phyloP scores from a whole-genome alignment of 2,888 invertebrate genomes.

The Drosophila seclusa region DNA sequence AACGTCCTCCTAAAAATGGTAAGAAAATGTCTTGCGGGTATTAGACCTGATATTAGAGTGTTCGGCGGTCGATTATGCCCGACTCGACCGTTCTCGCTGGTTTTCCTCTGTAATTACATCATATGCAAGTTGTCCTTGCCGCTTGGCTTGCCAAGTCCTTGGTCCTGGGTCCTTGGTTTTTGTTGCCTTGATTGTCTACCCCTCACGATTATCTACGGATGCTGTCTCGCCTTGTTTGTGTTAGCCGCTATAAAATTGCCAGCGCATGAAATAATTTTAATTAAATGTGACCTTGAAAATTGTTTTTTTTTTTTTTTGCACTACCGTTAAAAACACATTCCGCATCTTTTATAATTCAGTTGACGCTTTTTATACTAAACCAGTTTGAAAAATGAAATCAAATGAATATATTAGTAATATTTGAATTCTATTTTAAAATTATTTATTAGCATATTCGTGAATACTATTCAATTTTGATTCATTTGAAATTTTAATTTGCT shows the following conservation, averaged over 20 bases:
- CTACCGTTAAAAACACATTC: slow-evolving; percentile 13
- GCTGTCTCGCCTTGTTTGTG: slow-evolving; percentile 22
- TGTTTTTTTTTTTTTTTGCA: not conserved
- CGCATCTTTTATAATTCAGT: not conserved
- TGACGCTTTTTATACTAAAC: slow-evolving; percentile 1
- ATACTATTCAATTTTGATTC: slow-evolving; percentile 14
- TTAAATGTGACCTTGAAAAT: slow-evolving; percentile 23
- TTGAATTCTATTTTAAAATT: not conserved
- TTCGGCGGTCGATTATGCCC: not conserved
- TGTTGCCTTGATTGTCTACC: slow-evolving; percentile 1
- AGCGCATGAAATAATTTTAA: slow-evolving; percentile 15
- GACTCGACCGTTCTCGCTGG: not conserved
- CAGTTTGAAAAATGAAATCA: slow-evolving; percentile 5
- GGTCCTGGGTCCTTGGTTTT: not conserved
- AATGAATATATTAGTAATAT: slow-evolving; percentile 5
- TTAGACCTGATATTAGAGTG: too few species aligned
- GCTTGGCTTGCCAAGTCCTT: slow-evolving; percentile 33
- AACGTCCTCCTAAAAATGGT: too few species aligned
- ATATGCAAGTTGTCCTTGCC: slow-evolving; percentile 42
- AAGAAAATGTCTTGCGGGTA: too few species aligned
- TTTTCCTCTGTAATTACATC: slow-evolving; percentile 41
- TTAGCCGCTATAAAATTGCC: slow-evolving; percentile 4
- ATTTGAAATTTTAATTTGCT: not conserved
- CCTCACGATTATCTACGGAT: slow-evolving; percentile 36
- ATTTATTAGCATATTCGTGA: slow-evolving; percentile 21